Base-by-base conservation (phyloP, 2,113 vertebrate genomes). In the Dicerorhinus sumatrensis region DNA sequence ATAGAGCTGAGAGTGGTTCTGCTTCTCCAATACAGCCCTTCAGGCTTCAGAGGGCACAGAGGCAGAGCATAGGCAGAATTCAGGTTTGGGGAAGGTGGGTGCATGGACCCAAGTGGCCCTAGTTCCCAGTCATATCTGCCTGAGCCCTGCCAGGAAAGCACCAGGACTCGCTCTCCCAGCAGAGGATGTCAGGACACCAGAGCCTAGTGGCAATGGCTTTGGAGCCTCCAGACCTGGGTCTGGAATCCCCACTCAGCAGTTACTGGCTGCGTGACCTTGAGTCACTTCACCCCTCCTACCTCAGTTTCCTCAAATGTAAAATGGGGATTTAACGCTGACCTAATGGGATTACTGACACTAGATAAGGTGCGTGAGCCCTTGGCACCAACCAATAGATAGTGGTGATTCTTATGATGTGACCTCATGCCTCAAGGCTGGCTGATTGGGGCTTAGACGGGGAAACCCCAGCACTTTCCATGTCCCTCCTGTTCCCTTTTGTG, bases 391-490 rank as follows among this genome's bases (percentile, higher is more conserved):
- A 16, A 16, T 70, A 56, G 65, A 42, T 6, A 48, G 25, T 14
- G 20, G 33, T 70, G 33, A 70, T 76, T 77, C 54, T 77, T 20
- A 70, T 54, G 29, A n/a, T 10, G 6, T 77, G 60, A 62, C 31
- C 42, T 77, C 46, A n/a, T 4, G 33, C 51, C n/a, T 67, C 48
- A 39, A 36, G 80, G 42, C 29, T 3, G 0, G 46, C 25, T 12
- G 20, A 16, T 1, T 72, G 46, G 63, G 89, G 72, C 27, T 18
- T 72, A 1, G 29, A 42, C 0, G 8, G 79, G 90, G 56, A 96
- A 96, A 89, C 67, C 77, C 69, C 79, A 73, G 33, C 27, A 31
- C 79, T 96, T 75, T 65, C 69, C 79, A 70, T 21, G 56, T 83
- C 62, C 25, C 58, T 83, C 21, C 1, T 4, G 54, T 90, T 96